These are phyloP conservation scores for Natrix natrix DNA, from an alignment of 2,797 vertebrate species.

Conservation along the genomic window DNA sequence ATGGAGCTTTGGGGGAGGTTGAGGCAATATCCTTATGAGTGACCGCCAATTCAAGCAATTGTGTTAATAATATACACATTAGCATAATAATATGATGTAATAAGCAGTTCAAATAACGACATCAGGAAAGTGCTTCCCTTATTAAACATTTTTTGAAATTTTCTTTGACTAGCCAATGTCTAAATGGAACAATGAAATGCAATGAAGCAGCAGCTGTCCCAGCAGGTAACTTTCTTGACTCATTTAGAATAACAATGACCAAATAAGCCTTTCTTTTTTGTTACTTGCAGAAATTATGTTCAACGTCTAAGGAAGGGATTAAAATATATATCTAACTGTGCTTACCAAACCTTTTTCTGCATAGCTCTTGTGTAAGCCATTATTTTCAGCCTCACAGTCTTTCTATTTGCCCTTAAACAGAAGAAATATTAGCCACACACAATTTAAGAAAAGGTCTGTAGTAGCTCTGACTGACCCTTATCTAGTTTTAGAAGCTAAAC, in stretches of 20 bases:
- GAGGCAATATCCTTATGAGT: background rate
- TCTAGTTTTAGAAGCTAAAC: background rate
- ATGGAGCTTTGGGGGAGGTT: background rate
- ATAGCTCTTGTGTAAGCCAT: background rate
- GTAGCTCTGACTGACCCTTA: background rate
- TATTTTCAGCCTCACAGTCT: background rate
- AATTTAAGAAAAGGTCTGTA: background rate
- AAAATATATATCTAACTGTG: background rate
- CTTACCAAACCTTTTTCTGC: background rate
- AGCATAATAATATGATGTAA: background rate
- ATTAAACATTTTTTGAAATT: slow-evolving; percentile 46
- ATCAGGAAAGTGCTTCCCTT: background rate
- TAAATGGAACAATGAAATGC: slow-evolving; percentile 78
- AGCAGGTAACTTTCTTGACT: slow-evolving; percentile 63
- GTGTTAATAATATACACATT: background rate
- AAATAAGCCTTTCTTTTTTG: background rate
- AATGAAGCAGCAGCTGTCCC: slow-evolving; percentile 69
- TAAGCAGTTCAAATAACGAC: background rate
- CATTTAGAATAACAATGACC: background rate
- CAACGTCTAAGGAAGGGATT: background rate
- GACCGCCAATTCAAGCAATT: background rate
- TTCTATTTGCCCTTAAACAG: background rate
- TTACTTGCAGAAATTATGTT: background rate
- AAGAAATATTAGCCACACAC: background rate
- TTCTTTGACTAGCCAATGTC: slow-evolving; percentile 71